phyloP scores from a whole-genome alignment of 2,888 invertebrate genomes.

The Leucozona laternaria region DNA sequence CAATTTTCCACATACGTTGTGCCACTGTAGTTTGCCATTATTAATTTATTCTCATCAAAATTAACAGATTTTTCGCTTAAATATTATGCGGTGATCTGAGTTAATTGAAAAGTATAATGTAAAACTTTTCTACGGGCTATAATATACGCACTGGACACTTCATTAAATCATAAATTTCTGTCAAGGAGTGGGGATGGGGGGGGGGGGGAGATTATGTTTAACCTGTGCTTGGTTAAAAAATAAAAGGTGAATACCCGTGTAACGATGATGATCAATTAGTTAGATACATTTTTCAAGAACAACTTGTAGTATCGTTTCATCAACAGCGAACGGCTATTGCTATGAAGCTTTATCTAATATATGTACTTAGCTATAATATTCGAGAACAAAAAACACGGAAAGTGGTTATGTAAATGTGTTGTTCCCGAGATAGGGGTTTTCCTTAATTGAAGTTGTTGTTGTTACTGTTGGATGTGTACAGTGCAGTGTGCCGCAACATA shows the following conservation, averaged over 20 bases:
- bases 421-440: slow-evolving; percentile 31
- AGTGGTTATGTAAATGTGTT: slow-evolving; percentile 69
- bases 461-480: not conserved
- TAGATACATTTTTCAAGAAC: slow-evolving; percentile 32
- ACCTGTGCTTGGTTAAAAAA: slow-evolving; percentile 6
- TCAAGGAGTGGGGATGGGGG: slow-evolving; percentile 28
- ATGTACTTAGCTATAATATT: slow-evolving; percentile 16
- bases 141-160: slow-evolving; percentile 35
- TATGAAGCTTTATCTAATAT: not conserved
- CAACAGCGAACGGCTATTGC: slow-evolving; percentile 5
- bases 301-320: slow-evolving; percentile 13
- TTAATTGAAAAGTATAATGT: slow-evolving; percentile 58
- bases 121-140: slow-evolving; percentile 18
- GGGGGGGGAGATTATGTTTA: no score
- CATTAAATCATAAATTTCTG: slow-evolving; percentile 42
- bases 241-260: slow-evolving; percentile 62
- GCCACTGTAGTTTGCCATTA: not conserved
- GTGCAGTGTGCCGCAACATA: not conserved
- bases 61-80: slow-evolving; percentile 37
- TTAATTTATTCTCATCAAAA: slow-evolving; percentile 44
- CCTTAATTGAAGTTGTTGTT: slow-evolving; percentile 13
- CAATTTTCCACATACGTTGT: not conserved
- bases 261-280: slow-evolving; percentile 49
- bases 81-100: slow-evolving; percentile 17
- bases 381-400: slow-evolving; percentile 54